These are phyloP conservation scores for Lerema accius DNA, from an alignment of 1,140 invertebrate species.

Conservation along the genomic window DNA sequence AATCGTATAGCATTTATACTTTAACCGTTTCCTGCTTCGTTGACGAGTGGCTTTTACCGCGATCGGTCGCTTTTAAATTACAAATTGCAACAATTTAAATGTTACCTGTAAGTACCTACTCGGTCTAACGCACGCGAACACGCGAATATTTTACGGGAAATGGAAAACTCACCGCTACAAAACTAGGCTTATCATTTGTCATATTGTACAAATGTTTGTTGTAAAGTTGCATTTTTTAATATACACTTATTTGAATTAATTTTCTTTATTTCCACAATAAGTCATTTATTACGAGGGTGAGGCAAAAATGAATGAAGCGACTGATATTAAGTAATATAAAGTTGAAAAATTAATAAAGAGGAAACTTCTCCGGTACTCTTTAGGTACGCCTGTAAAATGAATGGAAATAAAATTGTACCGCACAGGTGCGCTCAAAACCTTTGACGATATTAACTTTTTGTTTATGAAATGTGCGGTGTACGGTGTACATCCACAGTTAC, in stretches of 20 bases:
- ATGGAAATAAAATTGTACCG: conserved; percentile 80
- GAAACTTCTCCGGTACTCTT: conserved; percentile 76
- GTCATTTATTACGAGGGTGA: conserved; percentile 24
- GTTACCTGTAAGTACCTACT: conserved; percentile 66
- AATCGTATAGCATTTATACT: conserved; percentile 52
- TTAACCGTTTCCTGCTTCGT: conserved; percentile 67
- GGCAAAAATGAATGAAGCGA: conserved; percentile 60
- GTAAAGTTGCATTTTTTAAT: not conserved
- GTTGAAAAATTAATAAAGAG: conserved; percentile 82
- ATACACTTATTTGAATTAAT: conserved; percentile 13
- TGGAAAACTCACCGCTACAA: conserved; percentile 32
- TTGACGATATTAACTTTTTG: conserved; percentile 81
- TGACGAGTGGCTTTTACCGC: conserved; percentile 60
- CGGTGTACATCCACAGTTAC: not conserved
- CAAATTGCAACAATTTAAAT: conserved; percentile 80
- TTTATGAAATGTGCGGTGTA: conserved; percentile 45
- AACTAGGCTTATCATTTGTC: conserved; percentile 12
- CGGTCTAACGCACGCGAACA: conserved; percentile 74
- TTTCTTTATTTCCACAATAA: conserved; percentile 27
- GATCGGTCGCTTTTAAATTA: conserved; percentile 60
- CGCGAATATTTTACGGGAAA: conserved; percentile 51
- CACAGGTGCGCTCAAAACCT: conserved; percentile 78
- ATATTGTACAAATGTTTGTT: conserved; percentile 35
- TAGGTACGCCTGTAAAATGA: conserved; percentile 80
- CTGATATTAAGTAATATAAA: conserved; percentile 78